Evolutionary conservation across 1,140 invertebrate species (phyloP).

Genomic region (Camponotus floridanus): DNA sequence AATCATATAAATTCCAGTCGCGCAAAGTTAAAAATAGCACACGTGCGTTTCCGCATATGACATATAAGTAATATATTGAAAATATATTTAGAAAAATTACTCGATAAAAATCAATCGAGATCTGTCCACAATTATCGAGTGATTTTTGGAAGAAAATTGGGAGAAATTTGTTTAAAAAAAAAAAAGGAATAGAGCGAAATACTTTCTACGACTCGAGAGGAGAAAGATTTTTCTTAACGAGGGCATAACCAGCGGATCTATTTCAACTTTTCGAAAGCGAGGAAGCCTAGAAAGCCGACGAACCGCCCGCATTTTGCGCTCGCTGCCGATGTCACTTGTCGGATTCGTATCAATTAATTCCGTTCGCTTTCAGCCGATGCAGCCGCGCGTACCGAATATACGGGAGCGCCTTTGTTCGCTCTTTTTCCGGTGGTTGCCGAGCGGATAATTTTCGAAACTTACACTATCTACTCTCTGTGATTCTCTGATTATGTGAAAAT

Average conservation of each 20-base stretch:
- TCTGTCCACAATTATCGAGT: not conserved
- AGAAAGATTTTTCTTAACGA: not conserved
- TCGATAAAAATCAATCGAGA: not conserved
- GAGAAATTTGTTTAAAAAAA: not conserved
- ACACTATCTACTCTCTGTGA: not conserved
- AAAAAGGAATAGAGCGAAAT: not conserved
- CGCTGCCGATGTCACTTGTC: not conserved
- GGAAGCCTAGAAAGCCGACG: not conserved
- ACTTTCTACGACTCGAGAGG: too few species aligned
- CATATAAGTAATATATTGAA: not conserved
- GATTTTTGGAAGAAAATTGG: not conserved
- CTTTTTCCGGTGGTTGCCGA: slow-evolving; percentile 2
- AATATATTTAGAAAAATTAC: not conserved
- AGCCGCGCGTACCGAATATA: slow-evolving; percentile 6
- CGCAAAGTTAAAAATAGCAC: slow-evolving; percentile 32
- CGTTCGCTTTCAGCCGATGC: slow-evolving; percentile 19
- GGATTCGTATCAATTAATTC: slow-evolving; percentile 44
- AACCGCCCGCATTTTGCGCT: not conserved
- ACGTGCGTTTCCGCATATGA: not conserved
- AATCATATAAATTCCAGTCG: slow-evolving; percentile 9
- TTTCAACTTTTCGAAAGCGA: slow-evolving; percentile 26
- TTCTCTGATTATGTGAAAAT: not conserved
- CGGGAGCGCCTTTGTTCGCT: not conserved
- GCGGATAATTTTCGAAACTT: not conserved
- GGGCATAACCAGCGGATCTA: too few species aligned